Evolutionary conservation across 2,888 invertebrate species (phyloP).

Genomic region (Ectemnius cavifrons): DNA sequence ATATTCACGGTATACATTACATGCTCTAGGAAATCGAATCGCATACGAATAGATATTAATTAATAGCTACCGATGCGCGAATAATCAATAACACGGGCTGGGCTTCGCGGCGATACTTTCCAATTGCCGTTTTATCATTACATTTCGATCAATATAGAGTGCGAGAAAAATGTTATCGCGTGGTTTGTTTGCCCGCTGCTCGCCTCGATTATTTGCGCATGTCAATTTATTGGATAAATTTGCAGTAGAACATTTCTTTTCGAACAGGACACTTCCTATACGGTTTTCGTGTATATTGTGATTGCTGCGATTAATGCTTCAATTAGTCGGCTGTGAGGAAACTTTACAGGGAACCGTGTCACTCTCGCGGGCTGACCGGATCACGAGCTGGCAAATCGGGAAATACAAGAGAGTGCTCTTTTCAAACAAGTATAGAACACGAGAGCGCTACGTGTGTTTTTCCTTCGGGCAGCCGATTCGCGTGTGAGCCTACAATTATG

Average conservation of each 20-base stretch:
- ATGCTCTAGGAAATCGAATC: slow-evolving; percentile 75
- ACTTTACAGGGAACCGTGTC: slow-evolving; percentile 56
- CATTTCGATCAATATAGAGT: neutral
- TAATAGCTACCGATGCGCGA: slow-evolving; percentile 71
- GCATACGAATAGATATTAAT: slow-evolving; percentile 70
- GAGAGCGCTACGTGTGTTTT: slow-evolving; percentile 38
- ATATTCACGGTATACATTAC: slow-evolving; percentile 71
- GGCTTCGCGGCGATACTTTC: neutral
- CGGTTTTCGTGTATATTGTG: slow-evolving; percentile 27
- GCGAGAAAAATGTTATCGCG: neutral
- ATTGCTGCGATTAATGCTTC: slow-evolving; percentile 34
- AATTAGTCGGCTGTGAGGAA: slow-evolving; percentile 55
- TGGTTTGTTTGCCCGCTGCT: neutral
- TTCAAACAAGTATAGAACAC: slow-evolving; percentile 8
- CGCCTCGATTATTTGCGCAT: slow-evolving; percentile 51
- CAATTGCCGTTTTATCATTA: neutral
- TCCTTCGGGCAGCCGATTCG: slow-evolving; percentile 27
- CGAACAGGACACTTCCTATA: slow-evolving; percentile 60
- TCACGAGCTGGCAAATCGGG: neutral
- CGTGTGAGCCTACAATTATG: slow-evolving; percentile 40
- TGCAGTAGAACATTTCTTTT: slow-evolving; percentile 77
- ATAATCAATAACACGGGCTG: slow-evolving; percentile 56
- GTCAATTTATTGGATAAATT: slow-evolving; percentile 67
- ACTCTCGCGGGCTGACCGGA: slow-evolving; percentile 17
- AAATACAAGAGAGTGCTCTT: too few relatives aligned